Base-by-base conservation (phyloP, 2,888 invertebrate species). In the Cheilosia soror region DNA sequence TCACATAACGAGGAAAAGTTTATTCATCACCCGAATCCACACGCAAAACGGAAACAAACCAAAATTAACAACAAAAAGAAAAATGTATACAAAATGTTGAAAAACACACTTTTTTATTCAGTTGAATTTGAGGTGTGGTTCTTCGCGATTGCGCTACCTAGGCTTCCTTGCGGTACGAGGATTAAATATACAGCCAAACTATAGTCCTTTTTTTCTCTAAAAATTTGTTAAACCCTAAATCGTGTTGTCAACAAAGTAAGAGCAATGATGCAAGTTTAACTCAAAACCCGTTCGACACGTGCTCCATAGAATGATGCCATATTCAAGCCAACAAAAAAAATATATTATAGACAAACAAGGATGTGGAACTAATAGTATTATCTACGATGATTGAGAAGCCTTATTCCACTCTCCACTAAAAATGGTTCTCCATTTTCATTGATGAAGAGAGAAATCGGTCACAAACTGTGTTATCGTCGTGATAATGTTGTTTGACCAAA, bases 101-200 rank as follows among this genome's bases (percentile, higher is more conserved):
- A 65, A 71, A 69, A 27, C 15, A 44, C 9, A 11, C 49, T 37
- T 53, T 47, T 7, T 25, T 6, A 9, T 57, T 78, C 69, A 78
- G 80, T 73, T 80, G 73, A 66, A 66, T 73, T 66, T 60, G 60
- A 80, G 80, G 80, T 73, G 80, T 80, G 80, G 80, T 62, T 80
- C 80, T 31, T 73, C 66, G 80, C 80, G 80, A 80, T 80, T 80
- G 80, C 80, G 80, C 80, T 73, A 73, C 73, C 80, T 51, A n/a
- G 57, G 51, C 33, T 31, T 51, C 40, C 66, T 55, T 53, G 53
- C 47, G 63, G 49, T 42, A 40, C 49, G 31, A 33, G 65, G 72
- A 65, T 79, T 69, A 47, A 62, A 33, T 63, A 44, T 29, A 37
- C 15, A 47, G 40, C 49, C 40, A 25, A 62, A 71, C 6, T 51